Base-by-base conservation (phyloP, 2,113 vertebrate species). In the Oreochromis niloticus region DNA sequence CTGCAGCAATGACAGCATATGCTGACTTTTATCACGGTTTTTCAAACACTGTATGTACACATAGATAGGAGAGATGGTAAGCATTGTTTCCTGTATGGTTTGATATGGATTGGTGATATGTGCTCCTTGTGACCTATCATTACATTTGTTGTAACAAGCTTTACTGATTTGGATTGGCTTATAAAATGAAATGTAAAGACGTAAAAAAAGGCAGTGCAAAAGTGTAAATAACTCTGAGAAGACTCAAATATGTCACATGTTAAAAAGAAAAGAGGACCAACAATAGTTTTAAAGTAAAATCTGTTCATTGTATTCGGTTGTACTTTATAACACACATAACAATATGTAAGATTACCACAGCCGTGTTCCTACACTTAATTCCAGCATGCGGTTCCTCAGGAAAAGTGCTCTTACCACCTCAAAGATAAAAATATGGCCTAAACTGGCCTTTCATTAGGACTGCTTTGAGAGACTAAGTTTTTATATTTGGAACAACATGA, bases 101-200 rank as follows among this genome's bases (percentile, higher is more conserved):
- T 80, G 63, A 56, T 86, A 68, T 86, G 81, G 52, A 27, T 1
- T 17, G 46, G 48, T 43, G 27, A 22, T 43, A 41, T 52, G 9
- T 48, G 5, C 39, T 36, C 54, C 24, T 14, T 87, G 59, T 41
- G 7, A 79, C 7, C 39, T 71, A 71, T 43, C n/a, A 16, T 43
- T 43, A 4, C 57, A 61, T 32, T 8, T 2, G n/a, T 24, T 24
- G 22, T 43, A 71, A 43, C 0, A 24, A 59, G 0, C 27, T 24
- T 71, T 41, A 71, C 12, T 16, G 66, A 71, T 43, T 66, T 66
- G 34, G 4, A 24, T 24, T 43, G 36, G 57, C 0, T 61, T 0
- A 61, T 61, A 32, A 61, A 32, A 61, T 32, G 3, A 61, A 61
- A 61, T 4, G 14, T 61, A 32, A 61, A 32, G 27, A 17, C 3